These are phyloP conservation scores for Lepus europaeus DNA, from an alignment of 2,113 vertebrate genomes.

Conservation along the genomic window DNA sequence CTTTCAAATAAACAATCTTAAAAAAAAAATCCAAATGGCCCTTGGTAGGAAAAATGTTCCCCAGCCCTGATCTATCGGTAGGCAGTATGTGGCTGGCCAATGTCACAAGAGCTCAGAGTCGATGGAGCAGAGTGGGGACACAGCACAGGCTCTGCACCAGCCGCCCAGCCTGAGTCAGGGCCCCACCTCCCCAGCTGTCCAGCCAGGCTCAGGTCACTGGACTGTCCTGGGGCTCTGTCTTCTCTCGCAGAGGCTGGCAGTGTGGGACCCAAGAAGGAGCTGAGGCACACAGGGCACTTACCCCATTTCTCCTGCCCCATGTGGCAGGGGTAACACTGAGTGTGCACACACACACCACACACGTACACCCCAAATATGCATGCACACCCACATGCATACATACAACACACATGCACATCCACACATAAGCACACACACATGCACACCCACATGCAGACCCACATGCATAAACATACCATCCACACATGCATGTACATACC, in stretches of 20 bases:
- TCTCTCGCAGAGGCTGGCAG: background rate
- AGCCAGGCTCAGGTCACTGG: background rate
- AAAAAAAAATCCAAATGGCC: no score
- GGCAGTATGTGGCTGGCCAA: no score
- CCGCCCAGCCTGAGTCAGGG: fast-evolving
- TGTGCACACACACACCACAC: fast-evolving
- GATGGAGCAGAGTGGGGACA: fast-evolving
- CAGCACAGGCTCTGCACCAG: background rate
- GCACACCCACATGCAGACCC: fast-evolving
- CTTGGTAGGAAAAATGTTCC: no score
- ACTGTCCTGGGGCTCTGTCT: fast-evolving
- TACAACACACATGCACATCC: background rate
- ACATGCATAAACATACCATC: background rate
- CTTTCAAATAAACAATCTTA: no score
- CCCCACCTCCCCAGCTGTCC: background rate
- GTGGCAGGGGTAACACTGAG: background rate
- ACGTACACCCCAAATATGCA: fast-evolving
- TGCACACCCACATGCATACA: background rate
- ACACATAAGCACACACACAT: background rate
- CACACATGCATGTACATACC: background rate
- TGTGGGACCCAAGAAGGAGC: background rate
- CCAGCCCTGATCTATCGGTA: no score
- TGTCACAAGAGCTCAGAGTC: background rate
- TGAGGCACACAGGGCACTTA: fast-evolving
- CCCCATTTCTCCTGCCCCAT: background rate